Base-by-base conservation (phyloP, 2,113 vertebrate genomes). In the Meriones unguiculatus region DNA sequence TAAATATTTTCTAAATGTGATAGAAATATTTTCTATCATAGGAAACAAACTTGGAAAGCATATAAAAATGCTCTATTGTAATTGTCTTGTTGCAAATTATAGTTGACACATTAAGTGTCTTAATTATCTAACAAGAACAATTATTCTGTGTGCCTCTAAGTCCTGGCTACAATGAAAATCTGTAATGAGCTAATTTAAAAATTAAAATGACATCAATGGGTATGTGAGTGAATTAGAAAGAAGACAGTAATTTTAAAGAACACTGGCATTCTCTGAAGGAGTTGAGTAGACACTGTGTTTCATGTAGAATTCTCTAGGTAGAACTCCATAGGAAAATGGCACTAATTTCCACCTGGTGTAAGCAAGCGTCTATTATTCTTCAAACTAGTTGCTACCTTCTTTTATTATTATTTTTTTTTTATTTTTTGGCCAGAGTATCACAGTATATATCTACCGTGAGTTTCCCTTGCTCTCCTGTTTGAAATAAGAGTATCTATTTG, bases 171-270 rank as follows among this genome's bases (percentile, higher is more conserved):
- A 24, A 69, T 52, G 6, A 5, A 3, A 57, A n/a, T 7, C 3
- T 12, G 85, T 91, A 25, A 50, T 64, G 90, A 92, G 41, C 13
- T 94, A 25, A 76, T 67, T 78, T 67, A 76, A 76, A 88, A 84
- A 87, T 15, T 85, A 88, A 96, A 91, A 67, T 64, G n/a, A 38
- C 6, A 4, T n/a, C 59, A 46, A 62, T 77, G 28, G 70, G 2
- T 2, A 46, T 15, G 28, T 85, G 6, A 69, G 38, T 17, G 59
- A 72, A 46, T 77, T 65, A 59, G 20, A 72, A 95, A 87, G 20
- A 24, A 69, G 18, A 69, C 0, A 54, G 1, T 7, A 18, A 72
- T 54, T 75, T 89, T 32, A 64, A 91, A 64, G 12, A 77, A 67
- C 41, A 82, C 17, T 46, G 52, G 2, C 59, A 77, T 59, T 82